phyloP scores from a whole-genome alignment of 2,797 vertebrate species.

The Myotis findleyi region DNA sequence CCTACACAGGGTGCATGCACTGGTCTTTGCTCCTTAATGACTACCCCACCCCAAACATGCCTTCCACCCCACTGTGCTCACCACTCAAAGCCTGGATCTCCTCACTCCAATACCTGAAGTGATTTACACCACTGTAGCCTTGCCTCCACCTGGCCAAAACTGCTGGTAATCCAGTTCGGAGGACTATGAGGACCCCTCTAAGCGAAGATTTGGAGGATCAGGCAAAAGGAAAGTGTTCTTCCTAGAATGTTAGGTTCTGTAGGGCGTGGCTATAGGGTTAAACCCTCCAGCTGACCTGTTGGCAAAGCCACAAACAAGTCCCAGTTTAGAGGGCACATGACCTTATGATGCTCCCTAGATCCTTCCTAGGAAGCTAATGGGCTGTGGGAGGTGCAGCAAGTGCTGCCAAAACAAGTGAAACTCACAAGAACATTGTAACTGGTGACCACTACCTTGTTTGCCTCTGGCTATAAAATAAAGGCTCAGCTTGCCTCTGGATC shows the following conservation, averaged over 20 bases:
- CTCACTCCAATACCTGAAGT: background rate
- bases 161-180: background rate
- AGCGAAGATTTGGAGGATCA: constrained; percentile 27
- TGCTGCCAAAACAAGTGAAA: no score
- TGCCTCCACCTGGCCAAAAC: background rate
- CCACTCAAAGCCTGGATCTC: background rate
- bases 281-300: no score
- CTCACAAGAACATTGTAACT: no score
- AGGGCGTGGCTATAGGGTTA: no score
- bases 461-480: no score
- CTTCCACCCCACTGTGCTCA: background rate
- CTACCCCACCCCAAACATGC: background rate
- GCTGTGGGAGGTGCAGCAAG: no score
- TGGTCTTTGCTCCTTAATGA: background rate
- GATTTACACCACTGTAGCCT: background rate
- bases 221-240: constrained; percentile 16
- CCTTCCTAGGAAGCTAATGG: no score
- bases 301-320: no score
- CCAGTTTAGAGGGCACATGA: no score
- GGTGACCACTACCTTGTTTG: no score
- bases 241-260: background rate
- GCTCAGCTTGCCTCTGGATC: no score
- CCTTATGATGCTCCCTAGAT: no score
- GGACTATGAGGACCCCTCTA: background rate
- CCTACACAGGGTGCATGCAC: background rate